Percentiles rank a stretch among this genome's conserved stretches.
These are phyloP conservation scores for Threskiornis aethiopicus DNA, from an alignment of 2,797 vertebrate species.

Conservation along the genomic window DNA sequence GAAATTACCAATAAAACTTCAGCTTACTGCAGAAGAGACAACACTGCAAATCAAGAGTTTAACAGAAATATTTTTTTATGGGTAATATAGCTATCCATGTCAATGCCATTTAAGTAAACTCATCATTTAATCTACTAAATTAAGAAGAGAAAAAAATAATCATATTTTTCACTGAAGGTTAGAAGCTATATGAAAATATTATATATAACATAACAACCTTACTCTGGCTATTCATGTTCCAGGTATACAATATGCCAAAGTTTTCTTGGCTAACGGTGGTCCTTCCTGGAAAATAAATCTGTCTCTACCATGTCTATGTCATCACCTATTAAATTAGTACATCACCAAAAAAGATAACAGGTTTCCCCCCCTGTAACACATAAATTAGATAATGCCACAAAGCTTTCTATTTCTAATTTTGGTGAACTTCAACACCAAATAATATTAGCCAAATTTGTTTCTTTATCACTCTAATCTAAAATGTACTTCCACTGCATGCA, in stretches of 20 bases:
- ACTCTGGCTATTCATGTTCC: neutral
- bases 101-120: neutral
- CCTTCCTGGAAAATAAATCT: neutral
- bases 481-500: neutral
- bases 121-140: neutral
- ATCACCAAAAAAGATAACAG: neutral
- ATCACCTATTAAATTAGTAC: neutral
- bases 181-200: neutral
- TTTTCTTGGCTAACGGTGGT: neutral
- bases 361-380: neutral
- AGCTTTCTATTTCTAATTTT: neutral
- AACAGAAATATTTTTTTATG: neutral
- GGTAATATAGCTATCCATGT: neutral
- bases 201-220: neutral
- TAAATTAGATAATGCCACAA: neutral
- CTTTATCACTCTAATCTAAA: neutral
- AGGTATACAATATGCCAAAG: neutral
- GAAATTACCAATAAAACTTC: constrained; percentile 48
- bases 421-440: neutral
- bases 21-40: constrained; percentile 6
- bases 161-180: neutral
- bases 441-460: neutral
- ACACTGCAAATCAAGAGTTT: neutral
- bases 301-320: neutral
- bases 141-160: neutral